Conservation (phyloP, 2,797 vertebrate species). For the Synanceia verrucosa region DNA sequence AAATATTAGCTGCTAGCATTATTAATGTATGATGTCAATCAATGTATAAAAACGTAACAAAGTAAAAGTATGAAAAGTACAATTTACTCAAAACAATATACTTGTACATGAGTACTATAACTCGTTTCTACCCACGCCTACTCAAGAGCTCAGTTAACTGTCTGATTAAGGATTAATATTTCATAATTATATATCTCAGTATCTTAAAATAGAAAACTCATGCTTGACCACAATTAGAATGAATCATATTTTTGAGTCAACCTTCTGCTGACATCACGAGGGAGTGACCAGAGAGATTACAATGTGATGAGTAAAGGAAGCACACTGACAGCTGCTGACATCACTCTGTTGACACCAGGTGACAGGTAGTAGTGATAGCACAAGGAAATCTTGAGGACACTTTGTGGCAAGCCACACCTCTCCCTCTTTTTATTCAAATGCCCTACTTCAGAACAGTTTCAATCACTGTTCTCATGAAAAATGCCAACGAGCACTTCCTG, state of each 20-base stretch:
- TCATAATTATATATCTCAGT: not conserved
- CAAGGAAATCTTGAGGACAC: not conserved
- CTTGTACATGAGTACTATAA: too few species aligned
- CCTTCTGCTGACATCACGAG: not conserved
- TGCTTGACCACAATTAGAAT: not conserved
- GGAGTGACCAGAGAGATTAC: not conserved
- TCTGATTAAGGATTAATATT: too few species aligned
- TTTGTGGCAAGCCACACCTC: not conserved
- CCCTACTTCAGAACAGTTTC: not conserved
- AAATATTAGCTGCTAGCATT: too few species aligned
- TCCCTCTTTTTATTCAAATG: not conserved
- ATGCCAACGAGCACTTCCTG: not conserved
- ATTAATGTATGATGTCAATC: too few species aligned
- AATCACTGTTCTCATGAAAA: too few species aligned
- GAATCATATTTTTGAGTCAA: not conserved
- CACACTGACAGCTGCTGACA: not conserved
- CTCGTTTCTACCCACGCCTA: too few species aligned
- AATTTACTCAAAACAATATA: too few species aligned
- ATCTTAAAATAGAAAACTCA: not conserved
- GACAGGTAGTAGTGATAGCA: not conserved
- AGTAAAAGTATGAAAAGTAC: too few species aligned
- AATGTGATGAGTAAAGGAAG: not conserved
- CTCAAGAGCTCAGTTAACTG: too few species aligned
- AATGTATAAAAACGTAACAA: too few species aligned
- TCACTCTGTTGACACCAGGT: not conserved